Evolutionary conservation across 2,888 invertebrate genomes (phyloP), one percentile per base, ranked within the genome.

Genomic region (Gortyna flavago): DNA sequence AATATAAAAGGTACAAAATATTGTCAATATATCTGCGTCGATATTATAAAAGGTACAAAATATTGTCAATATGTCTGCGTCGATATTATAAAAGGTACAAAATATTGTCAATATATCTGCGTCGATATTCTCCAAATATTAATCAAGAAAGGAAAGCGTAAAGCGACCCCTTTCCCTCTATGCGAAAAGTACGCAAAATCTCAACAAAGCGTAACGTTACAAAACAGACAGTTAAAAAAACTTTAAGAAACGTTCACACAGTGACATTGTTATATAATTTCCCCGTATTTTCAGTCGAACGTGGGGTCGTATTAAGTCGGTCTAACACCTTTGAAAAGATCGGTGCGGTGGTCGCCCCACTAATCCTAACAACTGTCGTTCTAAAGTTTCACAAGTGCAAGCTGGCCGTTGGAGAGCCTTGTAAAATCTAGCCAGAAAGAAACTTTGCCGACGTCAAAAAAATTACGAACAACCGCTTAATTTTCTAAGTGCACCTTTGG

Each of bases 311-410:
- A n/a, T n/a, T n/a, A 77, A 76, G 77, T 72, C 70, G 69, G 41
- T 67, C 57, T 41, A 62, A 78, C 77, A 76, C 48, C 70, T 77
- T 64, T 35, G 48, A 48, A 32, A 81, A 79, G 70, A 84, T 78
- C 77, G 29, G 57, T 18, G 54, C 54, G 35, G 44, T 25, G 64
- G 73, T 57, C 61, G 70, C 66, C 64, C 64, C 66, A 69, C 77
- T 85, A 86, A 84, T 83, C 81, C 81, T 59, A 61, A 48, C 18
- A 85, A 82, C 75, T 77, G 70, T 75, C 75, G 80, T 83, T 80
- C 70, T 66, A 70, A 87, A 86, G 71, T 87, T 88, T 25, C 38
- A 29, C 78, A 77, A 81, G 75, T 67, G 38, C 61, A 13, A 6
- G 61, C 38, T 35, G 61, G 44, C 67, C 59, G 54, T 21, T 29